Percentiles rank a stretch among this genome's conserved stretches.
Evolutionary conservation across 2,113 vertebrate genomes (phyloP).

Genomic region (Trogon surrucura): DNA sequence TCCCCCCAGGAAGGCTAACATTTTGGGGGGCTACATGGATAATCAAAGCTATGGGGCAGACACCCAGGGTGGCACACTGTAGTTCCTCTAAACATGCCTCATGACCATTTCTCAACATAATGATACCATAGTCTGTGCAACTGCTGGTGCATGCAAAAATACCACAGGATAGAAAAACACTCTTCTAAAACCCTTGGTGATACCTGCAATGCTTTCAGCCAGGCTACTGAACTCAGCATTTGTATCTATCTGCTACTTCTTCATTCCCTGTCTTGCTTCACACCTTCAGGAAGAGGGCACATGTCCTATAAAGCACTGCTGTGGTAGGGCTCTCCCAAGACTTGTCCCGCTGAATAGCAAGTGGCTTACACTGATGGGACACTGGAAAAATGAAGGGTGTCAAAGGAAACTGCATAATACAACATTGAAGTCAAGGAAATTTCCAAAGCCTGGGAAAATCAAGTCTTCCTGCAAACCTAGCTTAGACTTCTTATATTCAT

Average conservation of each 20-base stretch:
- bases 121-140: background rate
- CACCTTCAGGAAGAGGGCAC: background rate
- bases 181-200: background rate
- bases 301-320: background rate
- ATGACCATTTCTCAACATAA: background rate
- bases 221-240: background rate
- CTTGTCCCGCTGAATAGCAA: background rate
- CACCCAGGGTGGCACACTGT: accelerated
- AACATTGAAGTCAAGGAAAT: background rate
- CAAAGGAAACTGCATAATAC: background rate
- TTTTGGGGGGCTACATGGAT: background rate
- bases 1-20: background rate
- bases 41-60: background rate
- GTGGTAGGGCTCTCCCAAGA: accelerated
- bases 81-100: background rate
- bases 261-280: background rate
- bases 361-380: background rate
- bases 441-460: background rate
- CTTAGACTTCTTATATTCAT: background rate
- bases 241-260: background rate
- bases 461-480: background rate
- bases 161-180: background rate
- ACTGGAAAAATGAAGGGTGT: background rate
- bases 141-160: background rate
- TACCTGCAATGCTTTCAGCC: background rate